Base-by-base conservation (phyloP, 2,113 vertebrate genomes). In the Climacteris rufus region DNA sequence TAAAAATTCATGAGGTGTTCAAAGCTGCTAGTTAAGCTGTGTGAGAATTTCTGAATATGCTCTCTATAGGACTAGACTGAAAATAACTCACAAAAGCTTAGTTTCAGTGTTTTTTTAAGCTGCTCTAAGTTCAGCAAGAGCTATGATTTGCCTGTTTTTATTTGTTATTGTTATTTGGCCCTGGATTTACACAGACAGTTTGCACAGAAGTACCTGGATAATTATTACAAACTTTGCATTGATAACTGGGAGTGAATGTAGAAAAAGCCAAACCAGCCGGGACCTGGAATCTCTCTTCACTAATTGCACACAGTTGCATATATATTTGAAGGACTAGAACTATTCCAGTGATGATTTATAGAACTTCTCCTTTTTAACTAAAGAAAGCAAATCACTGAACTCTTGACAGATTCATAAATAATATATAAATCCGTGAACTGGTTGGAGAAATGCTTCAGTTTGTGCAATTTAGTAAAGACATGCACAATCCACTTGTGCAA, bases 1-100 rank as follows among this genome's bases (percentile, higher is more conserved):
- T 96, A 96, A 95, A 96, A 95, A 96, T 89, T 94, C 76, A 96
- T 87, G 82, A 91, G 63, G 47, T 49, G 61, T 81, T 94, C 83
- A 94, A 60, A 92, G 75, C 68, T 82, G 53, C 65, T 77, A 52
- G 82, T 91, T 72, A 78, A 87, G 50, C 63, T 83, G 31, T 45
- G 52, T 70, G 84, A 84, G 87, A 91, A 88, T 87, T 92, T 89
- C 59, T 90, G 59, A 87, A 80, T 82, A 92, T 64, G 60, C 40
- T 96, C 82, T 88, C 50, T 93, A 60, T 80, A 94, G 89, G 81
- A 35, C 25, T 57, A 72, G 25, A 68, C 56, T 84, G 71, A 96
- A 96, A 96, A 95, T 90, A 95, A 89, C 69, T 91, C 37, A 78
- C 28, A 53, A 64, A 69, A 60, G 60, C 59, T 88, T 81, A 40